A percentile compares a stretch with the other conserved stretches of the same genome.
Conservation (phyloP, 2,888 invertebrate genomes). For the Apoderus coryli region DNA sequence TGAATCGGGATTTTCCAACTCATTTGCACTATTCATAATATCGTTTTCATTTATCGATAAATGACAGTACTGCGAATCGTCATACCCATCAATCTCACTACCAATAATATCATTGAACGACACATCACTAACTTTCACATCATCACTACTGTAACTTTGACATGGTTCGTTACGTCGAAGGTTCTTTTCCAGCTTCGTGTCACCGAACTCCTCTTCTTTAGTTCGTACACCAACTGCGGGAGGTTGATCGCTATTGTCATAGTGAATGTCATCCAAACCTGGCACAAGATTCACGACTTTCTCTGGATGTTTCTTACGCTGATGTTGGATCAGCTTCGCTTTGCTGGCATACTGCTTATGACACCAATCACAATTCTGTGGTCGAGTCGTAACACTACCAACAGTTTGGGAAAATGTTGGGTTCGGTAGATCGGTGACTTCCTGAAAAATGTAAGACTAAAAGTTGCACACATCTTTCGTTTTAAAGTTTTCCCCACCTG, state of each 20-base stretch:
- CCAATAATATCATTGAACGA: not conserved
- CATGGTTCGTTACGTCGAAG: too few relatives aligned
- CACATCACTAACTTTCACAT: not conserved
- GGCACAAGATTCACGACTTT: conserved; percentile 22
- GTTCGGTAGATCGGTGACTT: conserved; percentile 36
- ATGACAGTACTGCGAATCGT: conserved; percentile 20
- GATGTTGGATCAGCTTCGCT: conserved; percentile 54
- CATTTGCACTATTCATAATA: conserved; percentile 15
- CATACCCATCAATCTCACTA: conserved; percentile 7
- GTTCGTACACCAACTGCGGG: conserved; percentile 7
- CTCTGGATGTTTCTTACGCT: conserved; percentile 46
- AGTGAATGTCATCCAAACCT: conserved; percentile 1
- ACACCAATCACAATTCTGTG: conserved; percentile 64
- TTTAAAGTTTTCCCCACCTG: conserved; percentile 23
- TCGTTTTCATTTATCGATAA: conserved; percentile 19
- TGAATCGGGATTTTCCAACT: conserved; percentile 23
- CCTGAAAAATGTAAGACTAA: conserved; percentile 20
- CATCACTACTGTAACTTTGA: too few relatives aligned
- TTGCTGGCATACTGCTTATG: conserved; percentile 79
- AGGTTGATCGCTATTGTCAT: not conserved
- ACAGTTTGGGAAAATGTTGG: conserved; percentile 53
- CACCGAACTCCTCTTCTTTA: conserved; percentile 8
- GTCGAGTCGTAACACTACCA: conserved; percentile 55
- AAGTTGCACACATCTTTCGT: conserved; percentile 25
- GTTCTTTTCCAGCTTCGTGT: conserved; percentile 12